Evolutionary conservation across 2,797 vertebrate genomes (phyloP).

Genomic region (Pipistrellus nathusii): DNA sequence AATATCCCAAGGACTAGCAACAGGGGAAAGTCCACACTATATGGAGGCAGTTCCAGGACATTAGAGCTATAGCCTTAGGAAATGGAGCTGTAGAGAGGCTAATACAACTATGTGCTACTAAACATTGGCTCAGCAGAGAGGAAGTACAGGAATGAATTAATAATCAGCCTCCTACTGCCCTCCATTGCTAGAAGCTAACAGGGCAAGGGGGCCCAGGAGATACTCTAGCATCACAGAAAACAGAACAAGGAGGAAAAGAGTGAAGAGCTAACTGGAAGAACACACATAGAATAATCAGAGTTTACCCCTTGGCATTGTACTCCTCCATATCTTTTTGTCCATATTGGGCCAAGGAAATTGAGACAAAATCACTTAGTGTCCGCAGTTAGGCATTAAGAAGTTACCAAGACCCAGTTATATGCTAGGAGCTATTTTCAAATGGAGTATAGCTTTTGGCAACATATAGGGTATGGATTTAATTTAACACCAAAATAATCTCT

Average conservation of each 20-base stretch:
- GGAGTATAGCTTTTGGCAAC: neutral
- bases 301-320: neutral
- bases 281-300: neutral
- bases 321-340: neutral
- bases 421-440: neutral
- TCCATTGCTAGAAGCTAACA: neutral
- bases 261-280: neutral
- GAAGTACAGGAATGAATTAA: neutral
- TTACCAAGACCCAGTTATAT: neutral
- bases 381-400: neutral
- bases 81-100: neutral
- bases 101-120: neutral
- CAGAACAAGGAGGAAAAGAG: neutral
- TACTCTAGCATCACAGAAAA: neutral
- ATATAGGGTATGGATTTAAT: neutral
- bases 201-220: neutral
- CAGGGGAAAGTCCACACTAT: neutral
- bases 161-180: neutral
- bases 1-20: neutral
- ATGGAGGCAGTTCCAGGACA: neutral
- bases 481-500: neutral
- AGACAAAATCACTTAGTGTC: neutral
- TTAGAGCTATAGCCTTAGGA: neutral
- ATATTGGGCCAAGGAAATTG: neutral
- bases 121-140: neutral